Evolutionary conservation across 2,888 invertebrate species (phyloP).

Genomic region (Drosophila demipolita): DNA sequence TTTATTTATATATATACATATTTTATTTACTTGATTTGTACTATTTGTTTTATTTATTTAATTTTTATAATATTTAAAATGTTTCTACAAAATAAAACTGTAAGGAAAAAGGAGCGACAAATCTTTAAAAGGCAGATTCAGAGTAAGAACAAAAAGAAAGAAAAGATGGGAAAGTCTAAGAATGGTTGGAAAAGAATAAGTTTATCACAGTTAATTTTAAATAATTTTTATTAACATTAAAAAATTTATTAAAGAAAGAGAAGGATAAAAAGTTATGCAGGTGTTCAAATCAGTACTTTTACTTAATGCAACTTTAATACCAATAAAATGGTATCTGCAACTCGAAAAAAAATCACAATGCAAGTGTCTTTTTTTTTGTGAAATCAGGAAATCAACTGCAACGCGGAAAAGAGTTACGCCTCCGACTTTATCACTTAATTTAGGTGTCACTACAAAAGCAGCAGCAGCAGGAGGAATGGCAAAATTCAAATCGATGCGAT

Average conservation of each 20-base stretch:
- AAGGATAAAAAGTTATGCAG: not conserved
- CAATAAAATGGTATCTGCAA: not conserved
- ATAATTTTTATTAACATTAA: not conserved
- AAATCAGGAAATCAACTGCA: not conserved
- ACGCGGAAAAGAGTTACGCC: constrained; percentile 5
- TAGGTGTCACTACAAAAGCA: constrained; percentile 25
- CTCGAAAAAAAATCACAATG: not conserved
- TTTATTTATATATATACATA: not conserved
- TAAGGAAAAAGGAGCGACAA: too few relatives aligned
- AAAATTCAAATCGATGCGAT: constrained; percentile 34
- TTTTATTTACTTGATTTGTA: too few relatives aligned
- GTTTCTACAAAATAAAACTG: too few relatives aligned
- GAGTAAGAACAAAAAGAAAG: not conserved
- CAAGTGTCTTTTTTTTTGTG: not conserved
- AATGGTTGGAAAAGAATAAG: too few relatives aligned
- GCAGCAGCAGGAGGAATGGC: constrained; percentile 13
- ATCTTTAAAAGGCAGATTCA: too few relatives aligned
- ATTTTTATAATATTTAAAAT: too few relatives aligned
- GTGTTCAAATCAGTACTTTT: not conserved
- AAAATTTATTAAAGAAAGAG: not conserved
- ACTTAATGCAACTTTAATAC: not conserved
- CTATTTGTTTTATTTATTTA: not conserved
- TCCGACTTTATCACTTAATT: constrained; percentile 26
- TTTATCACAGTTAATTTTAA: too few relatives aligned
- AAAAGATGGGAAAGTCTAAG: too few relatives aligned